Conservation (phyloP, 2,888 invertebrate species). For the Abscondita cerata region DNA sequence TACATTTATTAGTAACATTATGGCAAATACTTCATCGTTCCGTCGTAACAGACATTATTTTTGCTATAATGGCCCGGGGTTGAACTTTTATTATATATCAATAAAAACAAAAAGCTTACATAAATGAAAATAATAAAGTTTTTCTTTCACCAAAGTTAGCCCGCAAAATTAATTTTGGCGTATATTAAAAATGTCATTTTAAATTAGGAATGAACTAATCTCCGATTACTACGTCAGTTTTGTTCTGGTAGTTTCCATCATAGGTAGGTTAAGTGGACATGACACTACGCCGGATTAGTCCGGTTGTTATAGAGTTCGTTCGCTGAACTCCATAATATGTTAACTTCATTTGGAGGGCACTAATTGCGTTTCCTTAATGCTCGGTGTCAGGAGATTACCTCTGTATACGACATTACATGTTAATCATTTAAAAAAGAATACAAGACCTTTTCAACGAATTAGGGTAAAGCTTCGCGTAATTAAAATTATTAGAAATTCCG, state of each 20-base stretch:
- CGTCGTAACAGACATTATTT: conserved; percentile 18
- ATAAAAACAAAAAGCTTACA: conserved; percentile 14
- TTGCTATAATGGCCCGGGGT: conserved; percentile 20
- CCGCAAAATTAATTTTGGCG: background rate
- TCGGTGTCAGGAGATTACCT: conserved; percentile 41
- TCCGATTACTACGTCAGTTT: conserved; percentile 12
- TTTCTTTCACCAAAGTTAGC: conserved; percentile 2
- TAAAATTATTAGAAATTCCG: no score
- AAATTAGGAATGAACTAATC: background rate
- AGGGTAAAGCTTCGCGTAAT: background rate
- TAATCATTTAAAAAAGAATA: conserved; percentile 30
- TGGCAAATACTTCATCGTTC: conserved; percentile 32
- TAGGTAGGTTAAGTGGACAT: conserved; percentile 38
- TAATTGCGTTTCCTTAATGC: conserved; percentile 44
- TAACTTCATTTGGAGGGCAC: conserved; percentile 38
- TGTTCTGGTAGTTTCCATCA: conserved; percentile 36
- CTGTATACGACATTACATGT: conserved; percentile 32
- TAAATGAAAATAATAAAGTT: conserved; percentile 1
- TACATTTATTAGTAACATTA: conserved; percentile 43
- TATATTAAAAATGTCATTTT: background rate
- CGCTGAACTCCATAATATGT: conserved; percentile 34
- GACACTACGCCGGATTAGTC: conserved; percentile 31
- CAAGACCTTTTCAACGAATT: conserved; percentile 14
- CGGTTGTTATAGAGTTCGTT: conserved; percentile 29
- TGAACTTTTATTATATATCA: conserved; percentile 24